Base-by-base conservation (phyloP, 2,113 vertebrate genomes). In the Myanophis thanlyinensis region DNA sequence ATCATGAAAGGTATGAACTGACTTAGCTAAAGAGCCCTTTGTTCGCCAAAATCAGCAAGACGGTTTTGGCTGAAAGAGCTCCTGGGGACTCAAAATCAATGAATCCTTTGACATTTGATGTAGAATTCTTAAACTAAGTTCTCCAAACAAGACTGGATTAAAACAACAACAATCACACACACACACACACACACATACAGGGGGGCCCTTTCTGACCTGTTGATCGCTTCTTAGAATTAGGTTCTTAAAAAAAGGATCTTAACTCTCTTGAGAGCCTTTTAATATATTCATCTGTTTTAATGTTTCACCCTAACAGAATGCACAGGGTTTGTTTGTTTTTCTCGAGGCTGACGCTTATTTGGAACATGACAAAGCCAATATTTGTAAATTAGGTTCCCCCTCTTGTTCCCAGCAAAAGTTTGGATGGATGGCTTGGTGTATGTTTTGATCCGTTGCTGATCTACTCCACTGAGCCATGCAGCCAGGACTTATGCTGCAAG, bases 1-100 rank as follows among this genome's bases (percentile, higher is more conserved):
- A n/a, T 93, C 94, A 93, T 85, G 84, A 96, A 94, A 91, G 13
- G 49, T 80, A 89, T 22, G 90, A 94, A 30, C n/a, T 94, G n/a
- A 87, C 27, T 91, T 62, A 0, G 73, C 7, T 44, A 12, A 89
- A 87, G 9, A 22, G 49, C 27, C 89, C 80, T 88, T 51, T 93
- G 91, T 92, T 96, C 90, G n/a, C 49, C 52, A 87, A 92, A 95
- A 15, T 7, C 91, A 91, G 3, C 40, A 46, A 51, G 46, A 20
- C 46, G 35, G 23, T 89, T 23, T 11, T 49, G 10, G 20, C 93
- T 46, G 59, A 86, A 25, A 5, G 1, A 91, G 9, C 20, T 92
- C 80, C 94, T 94, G 46, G 90, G 73, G 54, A 91, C 1, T 11
- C 13, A 90, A 62, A 86, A 4, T 2, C 5, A 62, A 13, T 87